Conservation (phyloP, 92 coral and sea anemone species). For the Porites cylindrica region DNA sequence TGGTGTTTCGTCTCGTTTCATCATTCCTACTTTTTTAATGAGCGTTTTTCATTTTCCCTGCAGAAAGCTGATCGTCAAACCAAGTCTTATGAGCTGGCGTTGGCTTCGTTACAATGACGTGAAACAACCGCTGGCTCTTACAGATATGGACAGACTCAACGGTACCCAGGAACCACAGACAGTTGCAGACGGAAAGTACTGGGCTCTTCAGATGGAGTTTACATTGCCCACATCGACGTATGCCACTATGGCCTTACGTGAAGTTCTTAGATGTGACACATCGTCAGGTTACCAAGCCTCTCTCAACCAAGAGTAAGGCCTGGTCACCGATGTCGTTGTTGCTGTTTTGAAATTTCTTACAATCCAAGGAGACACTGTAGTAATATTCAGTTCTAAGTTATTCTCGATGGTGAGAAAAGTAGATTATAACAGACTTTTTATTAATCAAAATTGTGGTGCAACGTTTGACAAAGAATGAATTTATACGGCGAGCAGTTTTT, state of each 20-base stretch:
- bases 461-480: too few relatives aligned
- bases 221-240: slow-evolving; percentile 90
- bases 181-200: slow-evolving; percentile 77
- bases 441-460: too few relatives aligned
- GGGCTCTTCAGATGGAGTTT: slow-evolving; percentile 85
- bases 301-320: slow-evolving; percentile 63
- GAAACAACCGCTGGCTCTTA: slow-evolving; percentile 78
- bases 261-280: slow-evolving; percentile 88
- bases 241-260: slow-evolving; percentile 98
- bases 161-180: slow-evolving; percentile 72
- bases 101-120: slow-evolving; percentile 80
- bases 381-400: too few relatives aligned
- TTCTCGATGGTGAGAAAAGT: too few relatives aligned
- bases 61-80: slow-evolving; percentile 81
- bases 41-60: neutral
- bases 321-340: neutral
- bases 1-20: too few relatives aligned
- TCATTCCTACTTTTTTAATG: neutral
- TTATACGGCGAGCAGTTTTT: too few relatives aligned
- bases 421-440: too few relatives aligned
- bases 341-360: too few relatives aligned
- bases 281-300: slow-evolving; percentile 87
- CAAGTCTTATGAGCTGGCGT: slow-evolving; percentile 77
- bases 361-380: too few relatives aligned
- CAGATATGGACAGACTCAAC: slow-evolving; percentile 78